phyloP scores from a whole-genome alignment of 2,113 vertebrate species.

The Serilophus lunatus region DNA sequence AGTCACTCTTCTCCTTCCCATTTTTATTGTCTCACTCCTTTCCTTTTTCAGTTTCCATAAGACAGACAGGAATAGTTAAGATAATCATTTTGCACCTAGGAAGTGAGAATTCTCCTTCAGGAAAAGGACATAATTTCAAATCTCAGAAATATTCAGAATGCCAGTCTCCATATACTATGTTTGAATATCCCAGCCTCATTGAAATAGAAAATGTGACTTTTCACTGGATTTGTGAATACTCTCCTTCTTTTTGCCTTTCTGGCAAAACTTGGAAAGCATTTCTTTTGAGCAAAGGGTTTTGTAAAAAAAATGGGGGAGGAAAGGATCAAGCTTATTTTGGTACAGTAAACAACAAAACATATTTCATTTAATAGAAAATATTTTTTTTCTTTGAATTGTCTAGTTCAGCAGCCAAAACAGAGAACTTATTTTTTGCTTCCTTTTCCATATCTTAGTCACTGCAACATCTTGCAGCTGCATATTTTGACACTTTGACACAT shows the following conservation, averaged over 20 bases:
- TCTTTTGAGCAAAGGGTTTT: not conserved
- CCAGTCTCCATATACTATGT: too few relatives aligned
- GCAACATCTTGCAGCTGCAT: not conserved
- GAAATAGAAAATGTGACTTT: not conserved
- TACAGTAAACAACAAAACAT: not conserved
- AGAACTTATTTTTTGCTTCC: not conserved
- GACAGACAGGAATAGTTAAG: not conserved
- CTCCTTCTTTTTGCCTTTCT: not conserved
- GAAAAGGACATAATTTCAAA: not conserved
- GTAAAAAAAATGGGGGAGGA: not conserved
- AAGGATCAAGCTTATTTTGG: not conserved
- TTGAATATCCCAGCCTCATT: not conserved
- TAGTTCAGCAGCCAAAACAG: not conserved
- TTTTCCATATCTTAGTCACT: not conserved
- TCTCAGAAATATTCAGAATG: not conserved
- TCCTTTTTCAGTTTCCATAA: not conserved
- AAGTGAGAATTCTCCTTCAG: not conserved
- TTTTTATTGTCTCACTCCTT: not conserved
- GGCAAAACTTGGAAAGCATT: not conserved
- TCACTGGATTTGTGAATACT: not conserved
- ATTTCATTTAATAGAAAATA: not conserved
- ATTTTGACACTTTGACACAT: constrained; percentile 37
- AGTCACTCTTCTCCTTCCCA: not conserved
- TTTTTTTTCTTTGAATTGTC: not conserved
- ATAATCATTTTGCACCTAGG: not conserved